A percentile compares a stretch with the other conserved stretches of the same genome.
Evolutionary conservation across 2,888 invertebrate genomes (phyloP).

Genomic region (Drosophila histrio): DNA sequence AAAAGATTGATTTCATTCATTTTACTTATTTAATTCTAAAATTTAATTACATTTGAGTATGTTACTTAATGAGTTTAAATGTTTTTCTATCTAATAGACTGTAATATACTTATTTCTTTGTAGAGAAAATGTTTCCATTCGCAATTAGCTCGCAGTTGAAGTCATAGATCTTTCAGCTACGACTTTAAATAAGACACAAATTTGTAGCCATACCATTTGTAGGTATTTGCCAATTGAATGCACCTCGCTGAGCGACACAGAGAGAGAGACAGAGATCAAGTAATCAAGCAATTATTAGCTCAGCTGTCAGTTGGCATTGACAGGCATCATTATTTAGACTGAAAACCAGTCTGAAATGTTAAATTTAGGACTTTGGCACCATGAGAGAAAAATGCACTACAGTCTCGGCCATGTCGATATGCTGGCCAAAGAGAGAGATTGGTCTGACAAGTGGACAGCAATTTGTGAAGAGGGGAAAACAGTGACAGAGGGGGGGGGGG

Average conservation of each 20-base stretch:
- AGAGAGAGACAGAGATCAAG: slow-evolving; percentile 7
- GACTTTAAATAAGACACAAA: slow-evolving; percentile 9
- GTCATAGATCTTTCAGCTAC: neutral
- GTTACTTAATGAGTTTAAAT: too few relatives aligned
- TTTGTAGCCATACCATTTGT: neutral
- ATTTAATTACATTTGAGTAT: too few relatives aligned
- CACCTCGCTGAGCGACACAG: slow-evolving; percentile 11
- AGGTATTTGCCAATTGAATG: slow-evolving; percentile 19
- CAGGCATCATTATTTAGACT: slow-evolving; percentile 64
- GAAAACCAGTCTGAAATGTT: slow-evolving; percentile 56
- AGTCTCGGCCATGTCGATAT: neutral
- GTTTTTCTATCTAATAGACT: too few relatives aligned
- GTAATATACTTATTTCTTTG: too few relatives aligned
- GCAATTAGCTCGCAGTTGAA: neutral
- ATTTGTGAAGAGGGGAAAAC: neutral
- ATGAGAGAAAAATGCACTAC: slow-evolving; percentile 39
- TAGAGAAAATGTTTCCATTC: too few relatives aligned
- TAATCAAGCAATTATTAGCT: slow-evolving; percentile 60
- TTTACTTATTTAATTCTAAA: too few relatives aligned
- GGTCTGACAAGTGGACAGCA: slow-evolving; percentile 39
- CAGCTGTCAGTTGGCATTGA: slow-evolving; percentile 54
- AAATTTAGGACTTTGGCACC: slow-evolving; percentile 58
- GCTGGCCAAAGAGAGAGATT: slow-evolving; percentile 11
- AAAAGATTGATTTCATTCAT: too few relatives aligned
- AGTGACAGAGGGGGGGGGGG: neutral